These are phyloP conservation scores for Hafferia zeledoni DNA, from an alignment of 2,797 vertebrate genomes.

Conservation along the genomic window DNA sequence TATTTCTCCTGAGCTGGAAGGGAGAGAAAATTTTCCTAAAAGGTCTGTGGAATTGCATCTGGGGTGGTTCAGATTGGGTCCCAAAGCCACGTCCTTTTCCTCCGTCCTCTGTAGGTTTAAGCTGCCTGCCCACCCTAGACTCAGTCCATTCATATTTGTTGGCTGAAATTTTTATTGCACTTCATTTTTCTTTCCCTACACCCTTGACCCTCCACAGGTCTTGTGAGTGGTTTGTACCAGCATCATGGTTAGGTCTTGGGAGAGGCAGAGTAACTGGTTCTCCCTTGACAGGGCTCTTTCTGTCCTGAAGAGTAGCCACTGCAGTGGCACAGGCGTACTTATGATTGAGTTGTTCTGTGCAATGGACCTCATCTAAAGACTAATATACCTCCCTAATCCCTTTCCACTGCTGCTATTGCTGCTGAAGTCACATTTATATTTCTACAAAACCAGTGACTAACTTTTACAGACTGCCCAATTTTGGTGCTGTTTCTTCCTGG, in stretches of 20 bases:
- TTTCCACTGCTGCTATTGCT: background rate
- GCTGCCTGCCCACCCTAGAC: background rate
- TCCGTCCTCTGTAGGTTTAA: background rate
- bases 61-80: background rate
- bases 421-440: background rate
- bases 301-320: background rate
- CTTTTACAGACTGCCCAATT: background rate
- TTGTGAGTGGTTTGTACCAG: background rate
- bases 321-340: background rate
- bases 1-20: background rate
- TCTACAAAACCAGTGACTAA: background rate
- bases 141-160: background rate
- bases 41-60: background rate
- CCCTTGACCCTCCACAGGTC: background rate
- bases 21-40: background rate
- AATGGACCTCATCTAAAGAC: background rate
- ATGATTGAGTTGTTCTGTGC: background rate
- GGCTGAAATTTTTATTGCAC: background rate
- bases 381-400: background rate
- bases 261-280: background rate
- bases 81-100: background rate
- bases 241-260: background rate
- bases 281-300: background rate
- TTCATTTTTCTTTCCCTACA: background rate
- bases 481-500: background rate